Conservation (phyloP, 2,113 vertebrate species). For the Sigmodon hispidus region DNA sequence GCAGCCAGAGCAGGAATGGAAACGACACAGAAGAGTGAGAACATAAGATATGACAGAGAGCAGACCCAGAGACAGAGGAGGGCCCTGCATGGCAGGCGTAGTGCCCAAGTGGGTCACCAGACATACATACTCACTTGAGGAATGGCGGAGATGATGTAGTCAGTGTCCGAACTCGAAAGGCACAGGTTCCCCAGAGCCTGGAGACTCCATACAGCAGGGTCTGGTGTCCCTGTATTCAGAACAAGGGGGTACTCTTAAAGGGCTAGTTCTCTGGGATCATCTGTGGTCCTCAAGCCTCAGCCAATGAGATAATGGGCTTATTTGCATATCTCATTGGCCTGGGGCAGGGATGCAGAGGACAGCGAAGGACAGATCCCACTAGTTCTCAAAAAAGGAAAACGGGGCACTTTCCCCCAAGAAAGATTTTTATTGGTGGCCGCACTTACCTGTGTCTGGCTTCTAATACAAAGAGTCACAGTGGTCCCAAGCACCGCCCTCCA, state of each 20-base stretch:
- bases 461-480: background rate
- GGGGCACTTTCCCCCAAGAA: background rate
- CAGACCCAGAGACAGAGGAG: background rate
- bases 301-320: constrained; percentile 73
- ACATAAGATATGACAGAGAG: background rate
- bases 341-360: background rate
- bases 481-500: background rate
- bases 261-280: constrained; percentile 70
- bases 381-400: constrained; percentile 37
- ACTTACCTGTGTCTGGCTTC: background rate
- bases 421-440: background rate
- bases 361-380: background rate
- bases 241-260: constrained; percentile 67
- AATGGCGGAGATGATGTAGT: constrained; percentile 29
- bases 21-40: background rate
- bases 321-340: constrained; percentile 69
- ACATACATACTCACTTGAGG: constrained; percentile 75
- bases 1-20: background rate
- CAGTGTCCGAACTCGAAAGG: constrained; percentile 49
- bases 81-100: background rate
- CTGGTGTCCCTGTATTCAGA: background rate
- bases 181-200: constrained; percentile 57
- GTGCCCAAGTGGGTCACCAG: background rate
- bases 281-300: constrained; percentile 41
- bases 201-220: constrained; percentile 58